Percentiles rank a stretch among this genome's conserved stretches.
These are phyloP conservation scores for Hartigia nigra DNA, from an alignment of 2,888 invertebrate species.

Conservation along the genomic window DNA sequence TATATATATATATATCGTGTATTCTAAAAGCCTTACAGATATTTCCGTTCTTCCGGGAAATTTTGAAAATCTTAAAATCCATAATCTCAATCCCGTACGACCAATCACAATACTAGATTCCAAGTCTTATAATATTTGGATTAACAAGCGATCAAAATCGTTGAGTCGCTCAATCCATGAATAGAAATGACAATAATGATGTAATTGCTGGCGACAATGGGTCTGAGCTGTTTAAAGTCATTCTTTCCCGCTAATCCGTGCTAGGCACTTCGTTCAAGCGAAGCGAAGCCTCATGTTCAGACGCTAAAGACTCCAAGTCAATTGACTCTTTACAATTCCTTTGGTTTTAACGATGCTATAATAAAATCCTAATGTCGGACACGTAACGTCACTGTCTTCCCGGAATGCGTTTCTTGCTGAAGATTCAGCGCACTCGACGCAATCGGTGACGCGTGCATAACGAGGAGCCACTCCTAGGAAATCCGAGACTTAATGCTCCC, in stretches of 20 bases:
- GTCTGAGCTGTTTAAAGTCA: constrained; percentile 7
- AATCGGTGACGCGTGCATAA: constrained; percentile 8
- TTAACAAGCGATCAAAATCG: not conserved
- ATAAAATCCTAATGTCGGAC: not conserved
- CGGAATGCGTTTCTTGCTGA: not conserved
- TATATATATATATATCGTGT: not conserved
- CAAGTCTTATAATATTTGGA: not conserved
- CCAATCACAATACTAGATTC: constrained; percentile 3
- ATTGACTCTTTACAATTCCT: not conserved
- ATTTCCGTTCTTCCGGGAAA: not conserved
- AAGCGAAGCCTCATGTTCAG: not conserved
- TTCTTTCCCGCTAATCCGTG: not conserved
- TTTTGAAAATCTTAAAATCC: not conserved
- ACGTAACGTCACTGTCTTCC: not conserved
- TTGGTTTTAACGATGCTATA: not conserved
- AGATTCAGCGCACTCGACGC: not conserved
- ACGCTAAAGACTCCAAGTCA: not conserved
- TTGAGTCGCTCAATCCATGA: not conserved
- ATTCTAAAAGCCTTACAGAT: not conserved
- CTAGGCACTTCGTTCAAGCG: not conserved
- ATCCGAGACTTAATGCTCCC: constrained; percentile 16
- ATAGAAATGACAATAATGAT: not conserved
- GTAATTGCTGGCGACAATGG: constrained; percentile 5
- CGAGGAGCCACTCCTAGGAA: constrained; percentile 13
- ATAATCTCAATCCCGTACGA: not conserved